Base-by-base conservation (phyloP, 2,888 invertebrate genomes). In the Heteromurus nitidus region DNA sequence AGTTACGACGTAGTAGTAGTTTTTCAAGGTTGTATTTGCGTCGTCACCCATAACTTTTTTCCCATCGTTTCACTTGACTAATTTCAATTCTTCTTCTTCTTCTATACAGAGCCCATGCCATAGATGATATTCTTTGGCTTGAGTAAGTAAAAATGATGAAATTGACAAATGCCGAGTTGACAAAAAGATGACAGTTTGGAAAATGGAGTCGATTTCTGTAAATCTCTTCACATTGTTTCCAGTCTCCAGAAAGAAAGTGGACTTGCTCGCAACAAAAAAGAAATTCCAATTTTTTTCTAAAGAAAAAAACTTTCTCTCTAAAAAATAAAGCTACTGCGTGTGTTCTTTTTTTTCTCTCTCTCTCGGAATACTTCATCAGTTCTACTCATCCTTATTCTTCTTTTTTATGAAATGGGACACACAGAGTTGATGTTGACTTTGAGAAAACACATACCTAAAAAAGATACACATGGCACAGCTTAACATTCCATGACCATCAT, bases 351-450 rank as follows among this genome's bases (percentile, higher is more conserved):
- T 50, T 50, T 50, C n/a, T n/a, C 20, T 50, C 9, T 20, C 2
- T 50, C 20, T 36, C 13, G 13, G 36, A 36, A 68, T 68, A 20
- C 28, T 28, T 68, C 69, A 69, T 69, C 69, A 53, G 69, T 55
- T 55, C 53, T 20, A 69, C 36, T 69, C 55, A 55, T 69, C 69
- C 69, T 50, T 68, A 22, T 22, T 16, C 42, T 47, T 67, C n/a
- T n/a, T n/a, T n/a, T 60, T 28, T 20, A 50, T 28, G 65, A 36
- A 44, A 44, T 44, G 22, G 26, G 26, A 50, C 7, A 47, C 5
- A 50, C 22, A 36, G 3, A 58, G 13, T 5, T 30, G 62, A 62
- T 62, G 62, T 62, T 62, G 62, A 62, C 62, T 62, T 62, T 62
- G 62, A 62, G 31, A 62, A 31, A 62, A 62, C 31, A 58, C 58